phyloP scores from a whole-genome alignment of 2,888 invertebrate species.

The Habroteleia sp. region DNA sequence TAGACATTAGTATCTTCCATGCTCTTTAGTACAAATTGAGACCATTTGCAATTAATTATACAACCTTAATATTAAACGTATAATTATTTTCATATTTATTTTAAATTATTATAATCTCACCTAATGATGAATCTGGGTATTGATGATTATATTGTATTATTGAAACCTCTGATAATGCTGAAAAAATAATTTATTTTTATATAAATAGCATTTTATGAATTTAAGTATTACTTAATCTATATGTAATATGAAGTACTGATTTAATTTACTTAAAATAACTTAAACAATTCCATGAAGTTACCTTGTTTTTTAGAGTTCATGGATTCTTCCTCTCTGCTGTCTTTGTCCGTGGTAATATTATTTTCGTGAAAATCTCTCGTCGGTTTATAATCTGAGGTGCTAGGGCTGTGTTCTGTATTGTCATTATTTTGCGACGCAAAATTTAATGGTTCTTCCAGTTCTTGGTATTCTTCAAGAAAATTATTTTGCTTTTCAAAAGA shows the following conservation, averaged over 20 bases:
- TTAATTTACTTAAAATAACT: too few species aligned
- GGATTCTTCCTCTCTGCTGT: conserved; percentile 33
- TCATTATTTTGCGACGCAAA: conserved; percentile 49
- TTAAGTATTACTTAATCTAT: too few species aligned
- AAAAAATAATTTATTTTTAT: conserved; percentile 9
- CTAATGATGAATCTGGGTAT: conserved; percentile 69
- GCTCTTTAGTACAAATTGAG: too few species aligned
- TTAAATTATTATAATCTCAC: conserved; percentile 63
- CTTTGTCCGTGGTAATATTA: conserved; percentile 23
- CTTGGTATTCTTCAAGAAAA: conserved; percentile 38
- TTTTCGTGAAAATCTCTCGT: conserved; percentile 43
- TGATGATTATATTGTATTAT: conserved; percentile 69
- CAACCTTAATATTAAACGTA: too few species aligned
- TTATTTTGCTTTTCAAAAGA: conserved; percentile 25
- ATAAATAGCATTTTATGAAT: too few species aligned
- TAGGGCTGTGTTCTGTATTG: conserved; percentile 28
- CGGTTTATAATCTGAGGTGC: conserved; percentile 39
- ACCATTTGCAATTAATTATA: too few species aligned
- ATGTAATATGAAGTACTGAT: too few species aligned
- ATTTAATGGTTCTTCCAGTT: conserved; percentile 63
- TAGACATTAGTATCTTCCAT: too few species aligned
- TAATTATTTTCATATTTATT: conserved; percentile 19
- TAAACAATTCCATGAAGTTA: too few species aligned
- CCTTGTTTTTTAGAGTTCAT: conserved; percentile 42
- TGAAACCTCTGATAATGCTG: conserved; percentile 70